These are phyloP conservation scores for Drosophila paulistorum DNA, from an alignment of 1,140 invertebrate species.

Conservation along the genomic window DNA sequence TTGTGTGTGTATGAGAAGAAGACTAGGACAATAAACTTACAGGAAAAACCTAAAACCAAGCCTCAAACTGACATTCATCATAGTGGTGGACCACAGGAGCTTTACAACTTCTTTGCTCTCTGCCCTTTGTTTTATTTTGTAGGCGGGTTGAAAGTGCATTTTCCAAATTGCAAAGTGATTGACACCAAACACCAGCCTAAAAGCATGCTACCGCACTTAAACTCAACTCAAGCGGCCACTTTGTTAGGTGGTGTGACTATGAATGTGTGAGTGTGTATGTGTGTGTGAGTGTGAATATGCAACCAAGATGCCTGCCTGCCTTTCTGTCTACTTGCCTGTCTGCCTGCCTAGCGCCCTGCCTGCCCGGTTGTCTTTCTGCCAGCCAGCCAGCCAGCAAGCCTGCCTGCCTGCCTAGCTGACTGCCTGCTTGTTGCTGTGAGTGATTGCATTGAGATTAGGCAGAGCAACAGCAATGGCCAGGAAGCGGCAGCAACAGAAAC, in stretches of 20 bases:
- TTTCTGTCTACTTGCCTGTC: background rate
- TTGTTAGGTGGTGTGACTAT: conserved; percentile 47
- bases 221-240: conserved; percentile 69
- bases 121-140: conserved; percentile 8
- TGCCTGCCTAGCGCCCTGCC: background rate
- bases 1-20: background rate
- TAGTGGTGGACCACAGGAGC: conserved; percentile 40
- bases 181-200: conserved; percentile 64
- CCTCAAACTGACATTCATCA: conserved; percentile 59
- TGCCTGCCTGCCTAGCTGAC: conserved; percentile 13
- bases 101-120: conserved; percentile 25
- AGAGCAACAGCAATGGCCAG: conserved; percentile 37
- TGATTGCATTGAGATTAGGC: conserved; percentile 79
- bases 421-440: conserved; percentile 58
- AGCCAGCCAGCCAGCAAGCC: background rate
- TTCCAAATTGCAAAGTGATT: conserved; percentile 78
- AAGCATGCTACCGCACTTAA: conserved; percentile 67
- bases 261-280: conserved; percentile 31
- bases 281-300: conserved; percentile 15
- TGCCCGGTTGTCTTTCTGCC: conserved; percentile 20
- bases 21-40: conserved; percentile 60
- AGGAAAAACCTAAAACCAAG: conserved; percentile 30
- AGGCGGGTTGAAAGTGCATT: conserved; percentile 63
- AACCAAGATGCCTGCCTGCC: conserved; percentile 41
- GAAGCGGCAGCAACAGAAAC: conserved; percentile 38